Conservation (phyloP, 2,888 invertebrate species). For the Desoria tigrina region DNA sequence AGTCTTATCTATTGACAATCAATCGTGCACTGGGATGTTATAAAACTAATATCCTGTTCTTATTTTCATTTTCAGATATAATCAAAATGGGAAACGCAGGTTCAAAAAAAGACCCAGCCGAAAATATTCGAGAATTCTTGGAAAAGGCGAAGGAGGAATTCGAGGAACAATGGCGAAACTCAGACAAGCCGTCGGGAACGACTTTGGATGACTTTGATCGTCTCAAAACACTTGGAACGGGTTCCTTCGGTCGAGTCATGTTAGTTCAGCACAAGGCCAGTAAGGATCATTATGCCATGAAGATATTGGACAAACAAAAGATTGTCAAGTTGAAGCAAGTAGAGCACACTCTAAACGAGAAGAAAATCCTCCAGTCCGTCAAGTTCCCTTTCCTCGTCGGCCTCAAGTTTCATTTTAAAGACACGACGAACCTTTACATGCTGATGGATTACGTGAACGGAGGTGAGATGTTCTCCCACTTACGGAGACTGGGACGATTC, state of each 20-base stretch:
- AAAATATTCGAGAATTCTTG: background rate
- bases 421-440: constrained; percentile 99
- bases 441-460: constrained; percentile 98
- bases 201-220: constrained; percentile 96
- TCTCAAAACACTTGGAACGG: constrained; percentile 98
- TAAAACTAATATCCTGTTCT: too few relatives aligned
- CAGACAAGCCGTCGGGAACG: constrained; percentile 68
- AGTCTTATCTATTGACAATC: too few relatives aligned
- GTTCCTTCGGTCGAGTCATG: constrained; percentile 99
- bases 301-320: constrained; percentile 99
- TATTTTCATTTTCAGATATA: too few relatives aligned
- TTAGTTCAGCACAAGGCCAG: constrained; percentile 94
- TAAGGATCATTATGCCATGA: constrained; percentile 98
- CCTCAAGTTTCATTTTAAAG: constrained; percentile 79
- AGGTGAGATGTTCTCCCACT: constrained; percentile 99
- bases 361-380: constrained; percentile 80
- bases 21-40: too few relatives aligned
- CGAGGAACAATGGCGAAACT: constrained; percentile 96
- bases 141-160: constrained; percentile 65
- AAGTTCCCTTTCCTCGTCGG: constrained; percentile 87
- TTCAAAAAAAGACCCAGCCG: background rate
- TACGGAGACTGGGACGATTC: constrained; percentile 94
- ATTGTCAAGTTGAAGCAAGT: constrained; percentile 99
- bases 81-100: background rate
- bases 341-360: constrained; percentile 85